A percentile compares a stretch with the other conserved stretches of the same genome.
These are phyloP conservation scores for Ophion ellenae DNA, from an alignment of 2,888 invertebrate genomes.

Conservation along the genomic window DNA sequence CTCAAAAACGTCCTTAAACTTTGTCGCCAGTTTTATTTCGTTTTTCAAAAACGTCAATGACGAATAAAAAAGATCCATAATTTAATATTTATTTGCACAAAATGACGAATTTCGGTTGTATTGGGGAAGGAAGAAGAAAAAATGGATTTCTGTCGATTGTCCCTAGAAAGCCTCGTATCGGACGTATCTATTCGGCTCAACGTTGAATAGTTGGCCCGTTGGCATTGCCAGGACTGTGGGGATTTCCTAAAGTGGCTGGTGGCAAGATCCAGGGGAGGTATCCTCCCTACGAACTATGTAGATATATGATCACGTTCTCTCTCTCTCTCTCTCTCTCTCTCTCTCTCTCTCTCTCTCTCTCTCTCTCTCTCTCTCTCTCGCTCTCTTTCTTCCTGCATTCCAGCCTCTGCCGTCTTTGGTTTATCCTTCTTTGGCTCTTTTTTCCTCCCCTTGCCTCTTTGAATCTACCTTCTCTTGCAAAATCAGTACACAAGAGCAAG, in stretches of 20 bases:
- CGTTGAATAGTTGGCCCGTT: conserved; percentile 53
- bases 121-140: background rate
- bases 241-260: conserved; percentile 69
- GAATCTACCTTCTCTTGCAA: too few species aligned
- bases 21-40: too few species aligned
- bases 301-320: conserved; percentile 21
- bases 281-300: conserved; percentile 41
- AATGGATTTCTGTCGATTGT: background rate
- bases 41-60: background rate
- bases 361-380: background rate
- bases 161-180: background rate
- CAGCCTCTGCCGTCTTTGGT: background rate
- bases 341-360: background rate
- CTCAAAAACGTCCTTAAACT: too few species aligned
- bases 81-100: background rate
- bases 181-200: conserved; percentile 6
- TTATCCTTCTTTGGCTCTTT: background rate
- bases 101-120: background rate
- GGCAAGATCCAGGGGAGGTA: conserved; percentile 51
- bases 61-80: too few species aligned
- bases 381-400: background rate
- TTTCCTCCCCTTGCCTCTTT: background rate
- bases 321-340: background rate
- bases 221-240: conserved; percentile 55
- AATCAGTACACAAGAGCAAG: background rate